Evolutionary conservation across 2,797 vertebrate genomes (phyloP).

Genomic region (Dromococcyx pavoninus): DNA sequence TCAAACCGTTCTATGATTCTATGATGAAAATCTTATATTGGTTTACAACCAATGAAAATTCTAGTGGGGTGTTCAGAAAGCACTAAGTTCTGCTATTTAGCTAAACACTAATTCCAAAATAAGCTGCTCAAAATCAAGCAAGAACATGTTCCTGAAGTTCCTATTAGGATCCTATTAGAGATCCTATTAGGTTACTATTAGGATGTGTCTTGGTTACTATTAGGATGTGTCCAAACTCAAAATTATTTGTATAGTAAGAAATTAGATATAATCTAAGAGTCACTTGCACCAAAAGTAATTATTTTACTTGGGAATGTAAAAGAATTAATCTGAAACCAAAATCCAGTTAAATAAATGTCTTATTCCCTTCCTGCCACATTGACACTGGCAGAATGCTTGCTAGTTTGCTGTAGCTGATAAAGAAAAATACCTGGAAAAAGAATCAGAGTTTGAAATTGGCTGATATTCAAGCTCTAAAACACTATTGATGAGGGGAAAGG

Average conservation of each 20-base stretch:
- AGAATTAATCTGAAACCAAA: slow-evolving; percentile 3
- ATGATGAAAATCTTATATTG: background rate
- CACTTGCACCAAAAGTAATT: background rate
- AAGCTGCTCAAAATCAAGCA: background rate
- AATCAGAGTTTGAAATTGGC: background rate
- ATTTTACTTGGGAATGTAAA: background rate
- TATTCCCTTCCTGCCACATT: background rate
- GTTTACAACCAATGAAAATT: background rate
- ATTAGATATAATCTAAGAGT: background rate
- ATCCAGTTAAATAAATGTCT: background rate
- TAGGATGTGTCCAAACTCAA: background rate
- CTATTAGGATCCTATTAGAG: background rate
- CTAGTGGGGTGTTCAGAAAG: background rate
- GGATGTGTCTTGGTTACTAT: background rate
- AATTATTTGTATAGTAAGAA: background rate
- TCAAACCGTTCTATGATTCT: too few relatives aligned
- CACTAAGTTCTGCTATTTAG: background rate
- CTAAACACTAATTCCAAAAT: background rate
- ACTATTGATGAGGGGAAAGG: background rate
- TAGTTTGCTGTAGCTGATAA: background rate
- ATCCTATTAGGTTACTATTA: background rate
- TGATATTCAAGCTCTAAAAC: background rate
- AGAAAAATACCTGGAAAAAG: background rate
- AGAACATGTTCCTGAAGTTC: background rate
- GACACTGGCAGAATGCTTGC: background rate